A percentile compares a stretch with the other conserved stretches of the same genome.
Evolutionary conservation across 2,888 invertebrate species (phyloP).

Genomic region (Chrysolina americana): DNA sequence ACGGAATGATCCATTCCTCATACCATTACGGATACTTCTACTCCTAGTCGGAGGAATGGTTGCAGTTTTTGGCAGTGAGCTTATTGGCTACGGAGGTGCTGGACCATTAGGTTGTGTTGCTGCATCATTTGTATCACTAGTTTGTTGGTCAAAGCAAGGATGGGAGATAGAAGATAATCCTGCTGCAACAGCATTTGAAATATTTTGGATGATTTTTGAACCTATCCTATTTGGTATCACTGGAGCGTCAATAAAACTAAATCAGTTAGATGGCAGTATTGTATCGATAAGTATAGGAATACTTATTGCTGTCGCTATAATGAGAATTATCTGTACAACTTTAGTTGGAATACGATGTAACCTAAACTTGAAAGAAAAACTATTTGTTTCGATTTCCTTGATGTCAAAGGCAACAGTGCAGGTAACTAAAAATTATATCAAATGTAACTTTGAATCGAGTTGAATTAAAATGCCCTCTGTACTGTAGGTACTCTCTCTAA

Average conservation of each 20-base stretch:
- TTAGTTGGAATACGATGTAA: slow-evolving; percentile 82
- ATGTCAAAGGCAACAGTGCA: slow-evolving; percentile 98
- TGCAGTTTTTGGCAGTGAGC: slow-evolving; percentile 81
- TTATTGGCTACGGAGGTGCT: slow-evolving; percentile 78
- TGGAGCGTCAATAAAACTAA: slow-evolving; percentile 90
- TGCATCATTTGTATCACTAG: slow-evolving; percentile 86
- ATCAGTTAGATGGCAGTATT: slow-evolving; percentile 78
- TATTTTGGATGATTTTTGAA: slow-evolving; percentile 97
- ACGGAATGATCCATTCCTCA: slow-evolving; percentile 83
- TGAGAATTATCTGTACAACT: slow-evolving; percentile 79
- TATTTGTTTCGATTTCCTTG: slow-evolving; percentile 93
- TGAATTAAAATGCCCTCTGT: not conserved
- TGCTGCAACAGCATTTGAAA: slow-evolving; percentile 88
- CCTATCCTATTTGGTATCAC: slow-evolving; percentile 84
- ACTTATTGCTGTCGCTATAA: slow-evolving; percentile 76
- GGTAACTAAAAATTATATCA: slow-evolving; percentile 68
- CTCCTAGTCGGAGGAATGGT: slow-evolving; percentile 86
- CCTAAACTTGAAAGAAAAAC: slow-evolving; percentile 89
- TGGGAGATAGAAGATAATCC: slow-evolving; percentile 92
- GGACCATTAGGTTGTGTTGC: slow-evolving; percentile 88
- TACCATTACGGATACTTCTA: slow-evolving; percentile 82
- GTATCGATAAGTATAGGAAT: slow-evolving; percentile 81
- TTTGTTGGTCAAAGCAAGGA: slow-evolving; percentile 86
- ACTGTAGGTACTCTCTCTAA: too few species aligned
- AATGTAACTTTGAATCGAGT: not conserved